Evolutionary conservation across 2,888 invertebrate genomes (phyloP).

Genomic region (Peribatodes rhomboidaria): DNA sequence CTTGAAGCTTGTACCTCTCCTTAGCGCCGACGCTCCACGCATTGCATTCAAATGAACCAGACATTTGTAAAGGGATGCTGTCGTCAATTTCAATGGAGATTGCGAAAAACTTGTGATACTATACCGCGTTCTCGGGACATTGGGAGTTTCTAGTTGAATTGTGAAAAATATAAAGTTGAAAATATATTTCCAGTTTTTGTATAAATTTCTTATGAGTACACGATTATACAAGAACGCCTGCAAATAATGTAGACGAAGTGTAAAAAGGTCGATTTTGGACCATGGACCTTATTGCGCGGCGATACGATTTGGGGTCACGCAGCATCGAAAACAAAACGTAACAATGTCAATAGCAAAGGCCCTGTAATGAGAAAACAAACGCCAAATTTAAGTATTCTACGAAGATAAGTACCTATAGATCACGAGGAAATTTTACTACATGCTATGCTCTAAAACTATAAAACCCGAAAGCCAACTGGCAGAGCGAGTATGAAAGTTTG

Average conservation of each 20-base stretch:
- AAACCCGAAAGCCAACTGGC: constrained; percentile 19
- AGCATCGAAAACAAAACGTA: too few species aligned
- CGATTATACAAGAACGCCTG: too few species aligned
- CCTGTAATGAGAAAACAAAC: background rate
- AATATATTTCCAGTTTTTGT: background rate
- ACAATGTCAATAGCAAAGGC: too few species aligned
- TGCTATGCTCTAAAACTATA: constrained; percentile 19
- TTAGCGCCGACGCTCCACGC: constrained; percentile 38
- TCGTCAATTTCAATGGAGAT: constrained; percentile 46
- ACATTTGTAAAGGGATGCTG: constrained; percentile 44
- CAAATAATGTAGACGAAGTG: too few species aligned
- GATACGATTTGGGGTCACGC: too few species aligned
- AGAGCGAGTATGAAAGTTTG: constrained; percentile 34
- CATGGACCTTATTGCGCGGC: too few species aligned
- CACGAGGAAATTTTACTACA: background rate
- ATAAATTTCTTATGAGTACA: too few species aligned
- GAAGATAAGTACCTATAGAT: background rate
- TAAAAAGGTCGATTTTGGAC: too few species aligned
- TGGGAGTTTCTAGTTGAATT: constrained; percentile 18
- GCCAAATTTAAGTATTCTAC: background rate
- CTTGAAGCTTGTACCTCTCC: constrained; percentile 8
- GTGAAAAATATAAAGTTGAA: background rate
- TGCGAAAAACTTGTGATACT: constrained; percentile 47
- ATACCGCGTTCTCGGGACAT: constrained; percentile 41
- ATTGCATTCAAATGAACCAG: constrained; percentile 60